Base-by-base conservation (phyloP, 2,113 vertebrate species). In the Pogona vitticeps region DNA sequence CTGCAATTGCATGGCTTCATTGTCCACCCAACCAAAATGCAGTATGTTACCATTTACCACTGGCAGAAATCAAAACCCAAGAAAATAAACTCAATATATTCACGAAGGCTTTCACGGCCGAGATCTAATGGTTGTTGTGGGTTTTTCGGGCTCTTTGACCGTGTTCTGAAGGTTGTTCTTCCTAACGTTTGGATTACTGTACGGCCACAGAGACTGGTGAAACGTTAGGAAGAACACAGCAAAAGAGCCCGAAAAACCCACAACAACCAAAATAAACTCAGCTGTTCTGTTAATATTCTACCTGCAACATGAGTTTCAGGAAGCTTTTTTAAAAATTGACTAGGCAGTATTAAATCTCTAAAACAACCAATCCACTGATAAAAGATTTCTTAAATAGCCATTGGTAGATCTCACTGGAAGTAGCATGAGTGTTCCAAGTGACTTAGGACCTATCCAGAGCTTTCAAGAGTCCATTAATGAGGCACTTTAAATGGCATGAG, bases 11-110 rank as follows among this genome's bases (percentile, higher is more conserved):
- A 85, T 0, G 1, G 20, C 8, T 83, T 70, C 28, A 40, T 2
- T 70, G 71, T 79, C 83, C 77, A 86, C 2, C 12, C 71, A 85
- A 85, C 76, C 12, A 38, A 85, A 0, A 90, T 38, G 7, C 59
- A 56, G n/a, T 6, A 10, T 33, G 38, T 1, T 2, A 63, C 65
- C 26, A 18, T 85, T 68, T 42, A 8, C 28, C 38, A 42, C 65
- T 78, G 61, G 28, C n/a, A n/a, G n/a, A 59, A 59, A 59, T 59
- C 58, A 36, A 58, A 58, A 71, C 3, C 61, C 17, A 42, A 68
- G 8, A 42, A 68, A 46, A 68, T 42, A 42, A n/a, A 31, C 20
- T 59, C n/a, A n/a, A n/a, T n/a, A n/a, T n/a, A n/a, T n/a, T n/a
- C n/a, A n/a, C n/a, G n/a, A n/a, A n/a, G n/a, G n/a, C n/a, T n/a